Evolutionary conservation across 2,888 invertebrate genomes (phyloP), one percentile per base, ranked within the genome.

Genomic region (Pilophorus perplexus): DNA sequence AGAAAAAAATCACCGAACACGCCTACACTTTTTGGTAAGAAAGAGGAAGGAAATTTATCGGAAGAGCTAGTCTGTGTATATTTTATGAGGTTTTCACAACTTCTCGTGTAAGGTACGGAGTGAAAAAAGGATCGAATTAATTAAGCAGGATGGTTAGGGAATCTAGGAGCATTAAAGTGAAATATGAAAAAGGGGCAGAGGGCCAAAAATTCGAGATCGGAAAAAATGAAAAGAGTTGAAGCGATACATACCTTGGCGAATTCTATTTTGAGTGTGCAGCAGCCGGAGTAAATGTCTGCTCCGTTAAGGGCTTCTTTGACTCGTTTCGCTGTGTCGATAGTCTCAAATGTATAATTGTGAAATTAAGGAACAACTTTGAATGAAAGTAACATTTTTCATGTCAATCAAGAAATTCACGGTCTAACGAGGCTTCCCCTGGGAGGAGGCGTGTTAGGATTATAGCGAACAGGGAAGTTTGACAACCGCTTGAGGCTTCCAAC

Each of bases 181-280:
- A 62, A 62, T 38, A 59, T 42, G 27, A 28, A 33, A 46, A 27
- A 12, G 20, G 46, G 52, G 48, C 64, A 23, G 23, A 37, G n/a
- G 50, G 46, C 46, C 37, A 50, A 37, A 50, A 52, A 46, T 64
- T 25, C 52, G 23, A 64, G 25, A 40, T 59, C 4, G 20, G 25
- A 42, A 50, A 64, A 52, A 64, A 50, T 52, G 25, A 50, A 52
- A 20, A 64, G 38, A 38, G 27, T 38, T n/a, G 52, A 67, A 59
- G 42, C 33, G 50, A 33, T 59, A 77, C 88, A 84, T 79, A 98
- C 97, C 92, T 97, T 97, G 66, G 98, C 98, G 79, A 88, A 99
- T 82, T 99, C 98, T 78, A 98, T 96, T 84, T 97, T 96, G 75
- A 99, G 83, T 71, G 98, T 98, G 80, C 98, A 99, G 82, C 98